A percentile compares a stretch with the other conserved stretches of the same genome.
phyloP scores from a whole-genome alignment of 2,113 vertebrate species.

The Callaeas wilsoni region DNA sequence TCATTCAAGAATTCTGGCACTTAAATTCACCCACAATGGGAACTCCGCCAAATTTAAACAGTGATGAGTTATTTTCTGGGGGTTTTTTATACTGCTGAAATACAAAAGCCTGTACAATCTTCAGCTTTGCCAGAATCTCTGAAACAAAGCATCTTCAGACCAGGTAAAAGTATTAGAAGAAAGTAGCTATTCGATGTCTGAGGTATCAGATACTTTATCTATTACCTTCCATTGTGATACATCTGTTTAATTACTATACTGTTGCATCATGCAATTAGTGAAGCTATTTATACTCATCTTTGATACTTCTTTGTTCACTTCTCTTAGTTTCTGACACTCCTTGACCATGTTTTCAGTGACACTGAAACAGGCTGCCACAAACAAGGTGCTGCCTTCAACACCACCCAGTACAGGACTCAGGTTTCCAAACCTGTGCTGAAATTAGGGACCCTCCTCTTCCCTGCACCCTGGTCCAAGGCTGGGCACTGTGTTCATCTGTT shows the following conservation, averaged over 20 bases:
- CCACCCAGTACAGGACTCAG: background rate
- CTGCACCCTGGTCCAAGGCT: background rate
- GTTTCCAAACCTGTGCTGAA: background rate
- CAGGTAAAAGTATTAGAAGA: background rate
- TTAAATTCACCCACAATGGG: background rate
- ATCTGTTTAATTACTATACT: background rate
- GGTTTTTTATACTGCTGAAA: background rate
- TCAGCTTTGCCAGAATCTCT: background rate
- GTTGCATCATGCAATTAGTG: background rate
- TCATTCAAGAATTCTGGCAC: background rate
- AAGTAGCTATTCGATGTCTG: background rate
- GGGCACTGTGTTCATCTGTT: too few species aligned
- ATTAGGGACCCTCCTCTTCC: background rate
- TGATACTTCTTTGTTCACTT: background rate
- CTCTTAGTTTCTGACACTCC: background rate
- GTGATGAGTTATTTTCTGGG: background rate
- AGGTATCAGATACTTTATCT: background rate
- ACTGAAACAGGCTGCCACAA: background rate
- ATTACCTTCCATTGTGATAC: background rate
- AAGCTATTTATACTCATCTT: background rate
- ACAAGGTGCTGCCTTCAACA: background rate
- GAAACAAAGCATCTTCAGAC: background rate
- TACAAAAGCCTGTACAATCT: constrained; percentile 12
- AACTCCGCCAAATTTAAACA: constrained; percentile 4
- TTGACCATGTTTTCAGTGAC: background rate